Evolutionary conservation across 2,113 vertebrate species (phyloP), one percentile per base, ranked within the genome.

Genomic region (Menidia beryllina): DNA sequence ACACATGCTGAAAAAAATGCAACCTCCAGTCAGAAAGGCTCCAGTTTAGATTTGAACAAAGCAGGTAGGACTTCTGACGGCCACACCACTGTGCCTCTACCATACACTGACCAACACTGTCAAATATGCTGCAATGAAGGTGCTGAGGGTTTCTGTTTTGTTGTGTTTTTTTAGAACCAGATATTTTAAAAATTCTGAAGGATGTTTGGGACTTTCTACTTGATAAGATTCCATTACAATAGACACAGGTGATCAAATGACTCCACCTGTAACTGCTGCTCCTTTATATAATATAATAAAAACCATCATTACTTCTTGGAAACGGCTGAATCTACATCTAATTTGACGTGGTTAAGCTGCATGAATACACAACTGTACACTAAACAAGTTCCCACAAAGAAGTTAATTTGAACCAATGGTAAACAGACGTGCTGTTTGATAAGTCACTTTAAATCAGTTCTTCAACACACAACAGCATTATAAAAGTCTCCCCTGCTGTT

Each of bases 391-490:
- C n/a, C 6, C 38, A 72, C 25, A 27, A 38, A 54, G 41, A 79
- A 64, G 45, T 10, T 51, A 34, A 61, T 73, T 58, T 65, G 51
- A n/a, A 7, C 51, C 52, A 77, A 39, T 48, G 26, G 49, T 68
- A 76, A 73, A 71, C 20, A 79, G 71, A 79, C 63, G 36, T 26
- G 45, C n/a, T 57, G 70, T 72, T 69, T 78, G 72, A 79, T 77
- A 70, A 77, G 34, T 30, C 25, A 59, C 75, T 71, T 64, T 27
- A 45, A 64, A 67, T 81, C 67, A 62, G 53, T 36, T 34, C 79
- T 83, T 56, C 39, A 61, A 60, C 74, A 55, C 45, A 72, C 5
- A 13, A 48, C 66, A 27, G 57, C 79, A 77, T 55, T 69, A 68
- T 21, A 64, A 71, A n/a, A 67, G 39, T 39, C 19, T 61, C 19